Conservation (phyloP, 2,113 vertebrate genomes). For the Myotis brandtii region DNA sequence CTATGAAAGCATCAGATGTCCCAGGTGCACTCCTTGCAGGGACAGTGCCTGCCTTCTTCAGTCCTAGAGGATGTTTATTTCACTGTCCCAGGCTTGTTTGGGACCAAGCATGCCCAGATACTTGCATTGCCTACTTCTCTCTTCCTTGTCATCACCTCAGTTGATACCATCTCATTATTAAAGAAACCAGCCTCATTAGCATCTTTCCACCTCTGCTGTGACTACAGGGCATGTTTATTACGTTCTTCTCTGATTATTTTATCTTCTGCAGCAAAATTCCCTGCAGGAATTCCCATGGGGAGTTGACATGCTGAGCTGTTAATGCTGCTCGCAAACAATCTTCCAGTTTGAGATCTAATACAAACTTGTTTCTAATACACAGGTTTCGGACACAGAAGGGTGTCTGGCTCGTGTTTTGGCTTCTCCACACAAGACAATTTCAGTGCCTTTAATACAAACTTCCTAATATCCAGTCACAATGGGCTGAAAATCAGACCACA, state of each 20-base stretch:
- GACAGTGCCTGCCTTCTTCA: conserved; percentile 92
- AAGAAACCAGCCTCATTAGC: conserved; percentile 90
- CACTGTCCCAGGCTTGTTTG: conserved; percentile 92
- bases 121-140: conserved; percentile 88
- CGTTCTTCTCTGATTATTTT: conserved; percentile 90
- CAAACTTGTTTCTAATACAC: conserved; percentile 92
- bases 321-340: conserved; percentile 92
- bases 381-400: conserved; percentile 92
- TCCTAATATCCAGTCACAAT: conserved; percentile 92
- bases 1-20: conserved; percentile 91
- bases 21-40: conserved; percentile 91
- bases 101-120: conserved; percentile 90
- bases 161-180: conserved; percentile 90
- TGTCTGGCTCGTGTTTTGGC: conserved; percentile 93
- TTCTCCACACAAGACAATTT: conserved; percentile 92
- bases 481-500: conserved; percentile 93
- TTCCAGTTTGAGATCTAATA: conserved; percentile 92
- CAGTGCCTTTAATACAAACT: conserved; percentile 91
- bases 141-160: conserved; percentile 92
- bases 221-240: conserved; percentile 88
- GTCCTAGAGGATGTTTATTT: conserved; percentile 89
- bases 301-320: conserved; percentile 90
- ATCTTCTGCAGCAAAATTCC: conserved; percentile 93
- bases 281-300: conserved; percentile 93
- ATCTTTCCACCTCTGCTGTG: conserved; percentile 92